phyloP scores from a whole-genome alignment of 2,888 invertebrate species.

The Conchocele bisecta region DNA sequence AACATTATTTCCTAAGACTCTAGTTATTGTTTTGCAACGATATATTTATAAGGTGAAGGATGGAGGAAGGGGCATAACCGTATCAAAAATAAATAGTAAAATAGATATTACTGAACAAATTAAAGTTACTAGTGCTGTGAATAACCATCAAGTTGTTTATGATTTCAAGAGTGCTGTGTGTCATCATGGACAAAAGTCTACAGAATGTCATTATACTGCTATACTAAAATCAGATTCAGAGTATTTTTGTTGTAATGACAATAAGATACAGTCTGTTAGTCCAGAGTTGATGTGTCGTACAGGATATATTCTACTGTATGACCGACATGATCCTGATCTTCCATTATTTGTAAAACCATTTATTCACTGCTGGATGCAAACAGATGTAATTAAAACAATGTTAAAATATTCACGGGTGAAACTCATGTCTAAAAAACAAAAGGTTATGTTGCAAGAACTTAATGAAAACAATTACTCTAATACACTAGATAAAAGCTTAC shows the following conservation, averaged over 20 bases:
- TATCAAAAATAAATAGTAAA: background rate
- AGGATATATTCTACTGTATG: background rate
- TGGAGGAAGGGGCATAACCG: background rate
- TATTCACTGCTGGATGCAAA: background rate
- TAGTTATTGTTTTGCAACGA: background rate
- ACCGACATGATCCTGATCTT: background rate
- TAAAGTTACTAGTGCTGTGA: background rate
- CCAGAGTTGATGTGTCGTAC: background rate
- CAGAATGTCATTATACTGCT: constrained; percentile 6
- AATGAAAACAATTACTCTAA: background rate
- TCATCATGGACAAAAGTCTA: background rate
- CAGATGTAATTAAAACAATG: background rate
- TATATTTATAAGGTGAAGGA: background rate
- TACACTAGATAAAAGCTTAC: background rate
- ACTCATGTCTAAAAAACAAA: background rate
- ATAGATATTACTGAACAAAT: background rate
- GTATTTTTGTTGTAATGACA: constrained; percentile 4
- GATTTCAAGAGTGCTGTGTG: constrained; percentile 5
- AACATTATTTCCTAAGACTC: background rate
- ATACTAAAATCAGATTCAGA: background rate
- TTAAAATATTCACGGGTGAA: background rate
- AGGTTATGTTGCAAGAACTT: background rate
- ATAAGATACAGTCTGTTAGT: background rate
- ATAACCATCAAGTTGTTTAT: background rate
- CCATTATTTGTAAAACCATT: background rate